phyloP scores from a whole-genome alignment of 2,888 invertebrate species.

The Epistrophella euchroma region DNA sequence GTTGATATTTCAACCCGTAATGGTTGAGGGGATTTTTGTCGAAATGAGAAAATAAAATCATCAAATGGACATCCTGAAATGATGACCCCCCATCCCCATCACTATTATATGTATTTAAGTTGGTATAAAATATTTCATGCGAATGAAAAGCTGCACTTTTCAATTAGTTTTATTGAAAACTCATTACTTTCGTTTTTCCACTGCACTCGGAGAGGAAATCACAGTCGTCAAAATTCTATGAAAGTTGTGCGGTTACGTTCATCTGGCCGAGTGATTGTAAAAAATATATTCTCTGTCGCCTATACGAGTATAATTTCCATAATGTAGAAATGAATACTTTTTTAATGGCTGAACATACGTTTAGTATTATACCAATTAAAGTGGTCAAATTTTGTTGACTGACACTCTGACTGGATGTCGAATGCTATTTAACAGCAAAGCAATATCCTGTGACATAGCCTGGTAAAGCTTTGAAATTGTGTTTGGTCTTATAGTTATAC shows the following conservation, averaged over 20 bases:
- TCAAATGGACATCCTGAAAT: conserved; percentile 65
- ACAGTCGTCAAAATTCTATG: neutral
- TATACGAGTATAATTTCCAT: conserved; percentile 66
- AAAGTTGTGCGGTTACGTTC: conserved; percentile 25
- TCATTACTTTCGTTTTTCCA: neutral
- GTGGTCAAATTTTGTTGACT: conserved; percentile 56
- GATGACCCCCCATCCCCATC: conserved; percentile 27
- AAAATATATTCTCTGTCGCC: conserved; percentile 28
- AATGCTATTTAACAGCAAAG: conserved; percentile 34
- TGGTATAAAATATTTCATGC: conserved; percentile 54
- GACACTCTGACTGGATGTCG: conserved; percentile 53
- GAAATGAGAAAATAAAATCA: conserved; percentile 68
- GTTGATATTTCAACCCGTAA: conserved; percentile 1
- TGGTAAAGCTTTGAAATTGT: neutral
- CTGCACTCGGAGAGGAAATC: neutral
- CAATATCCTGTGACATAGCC: neutral
- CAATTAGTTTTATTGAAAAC: conserved; percentile 74
- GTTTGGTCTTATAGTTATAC: neutral
- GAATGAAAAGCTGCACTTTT: conserved; percentile 68
- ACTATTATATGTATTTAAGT: neutral
- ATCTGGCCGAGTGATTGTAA: conserved; percentile 52
- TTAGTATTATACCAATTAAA: conserved; percentile 69
- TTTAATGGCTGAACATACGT: conserved; percentile 66
- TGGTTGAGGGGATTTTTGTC: neutral
- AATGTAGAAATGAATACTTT: conserved; percentile 63